Percentiles rank a stretch among this genome's conserved stretches.
Evolutionary conservation across 2,888 invertebrate species (phyloP).

Genomic region (Drosophila hawaiiensis): DNA sequence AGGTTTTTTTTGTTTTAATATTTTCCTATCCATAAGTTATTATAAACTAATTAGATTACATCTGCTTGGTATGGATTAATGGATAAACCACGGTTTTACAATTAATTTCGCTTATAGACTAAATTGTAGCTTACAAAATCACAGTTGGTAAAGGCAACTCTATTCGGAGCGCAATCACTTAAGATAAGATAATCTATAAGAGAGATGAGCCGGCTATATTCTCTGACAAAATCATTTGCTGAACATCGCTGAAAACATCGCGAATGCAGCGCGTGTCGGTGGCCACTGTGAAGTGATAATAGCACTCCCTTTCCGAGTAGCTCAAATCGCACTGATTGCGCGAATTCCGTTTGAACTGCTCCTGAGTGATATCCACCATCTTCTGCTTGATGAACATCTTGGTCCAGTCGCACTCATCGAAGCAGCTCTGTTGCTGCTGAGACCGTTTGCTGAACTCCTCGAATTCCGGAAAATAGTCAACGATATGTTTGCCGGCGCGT

Average conservation of each 20-base stretch:
- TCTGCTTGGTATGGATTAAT: constrained; percentile 12
- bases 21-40: constrained; percentile 25
- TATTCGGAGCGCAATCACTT: constrained; percentile 28
- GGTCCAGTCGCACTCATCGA: constrained; percentile 89
- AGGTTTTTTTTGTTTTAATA: constrained; percentile 23
- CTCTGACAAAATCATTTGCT: constrained; percentile 88
- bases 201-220: constrained; percentile 86
- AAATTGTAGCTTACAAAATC: constrained; percentile 43
- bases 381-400: constrained; percentile 89
- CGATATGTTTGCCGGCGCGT: constrained; percentile 88
- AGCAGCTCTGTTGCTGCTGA: constrained; percentile 85
- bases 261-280: constrained; percentile 91
- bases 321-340: constrained; percentile 83
- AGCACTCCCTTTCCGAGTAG: constrained; percentile 87
- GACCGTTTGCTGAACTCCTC: constrained; percentile 86
- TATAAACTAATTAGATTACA: constrained; percentile 19
- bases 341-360: constrained; percentile 85
- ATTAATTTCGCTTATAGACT: constrained; percentile 36
- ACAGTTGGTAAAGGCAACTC: constrained; percentile 52
- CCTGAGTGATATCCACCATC: constrained; percentile 88
- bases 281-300: constrained; percentile 91
- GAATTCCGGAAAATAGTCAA: constrained; percentile 89
- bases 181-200: constrained; percentile 34
- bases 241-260: constrained; percentile 90
- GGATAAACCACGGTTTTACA: constrained; percentile 10